Evolutionary conservation across 2,888 invertebrate genomes (phyloP).

Genomic region (Antitype chi): DNA sequence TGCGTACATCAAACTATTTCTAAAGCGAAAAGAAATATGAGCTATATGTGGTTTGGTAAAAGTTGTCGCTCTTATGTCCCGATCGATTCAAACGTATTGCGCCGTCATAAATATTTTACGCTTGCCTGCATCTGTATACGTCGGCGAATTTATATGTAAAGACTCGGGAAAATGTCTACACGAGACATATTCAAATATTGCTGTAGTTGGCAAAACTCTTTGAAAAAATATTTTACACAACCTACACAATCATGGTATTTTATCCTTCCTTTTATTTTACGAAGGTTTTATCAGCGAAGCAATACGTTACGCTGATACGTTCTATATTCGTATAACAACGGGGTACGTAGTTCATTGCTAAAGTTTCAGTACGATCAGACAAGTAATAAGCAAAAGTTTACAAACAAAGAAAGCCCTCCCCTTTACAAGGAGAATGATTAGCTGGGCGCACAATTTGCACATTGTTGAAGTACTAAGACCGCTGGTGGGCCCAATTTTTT

Average conservation of each 20-base stretch:
- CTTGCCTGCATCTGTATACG: constrained; percentile 64
- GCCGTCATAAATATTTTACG: constrained; percentile 69
- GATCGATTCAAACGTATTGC: constrained; percentile 66
- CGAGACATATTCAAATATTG: constrained; percentile 55
- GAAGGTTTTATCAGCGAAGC: constrained; percentile 20
- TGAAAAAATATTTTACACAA: constrained; percentile 49
- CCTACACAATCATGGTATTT: constrained; percentile 49
- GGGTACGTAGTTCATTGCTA: constrained; percentile 18
- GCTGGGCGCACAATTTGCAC: constrained; percentile 42
- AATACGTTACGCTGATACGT: constrained; percentile 17
- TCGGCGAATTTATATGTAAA: constrained; percentile 61
- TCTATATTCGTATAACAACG: constrained; percentile 3
- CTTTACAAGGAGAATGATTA: constrained; percentile 43
- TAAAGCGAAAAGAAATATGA: constrained; percentile 45
- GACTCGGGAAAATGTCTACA: constrained; percentile 55
- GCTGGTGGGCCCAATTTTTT: constrained; percentile 71
- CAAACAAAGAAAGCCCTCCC: constrained; percentile 32
- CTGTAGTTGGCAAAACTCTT: constrained; percentile 36
- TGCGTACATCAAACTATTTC: constrained; percentile 17
- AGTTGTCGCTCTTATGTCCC: constrained; percentile 52
- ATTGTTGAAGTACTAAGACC: constrained; percentile 50
- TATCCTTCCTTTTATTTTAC: constrained; percentile 31
- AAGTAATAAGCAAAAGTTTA: constrained; percentile 34
- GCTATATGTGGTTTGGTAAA: constrained; percentile 46
- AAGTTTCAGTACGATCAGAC: constrained; percentile 20